phyloP scores from a whole-genome alignment of 2,113 vertebrate genomes.

The Labeo rohita region DNA sequence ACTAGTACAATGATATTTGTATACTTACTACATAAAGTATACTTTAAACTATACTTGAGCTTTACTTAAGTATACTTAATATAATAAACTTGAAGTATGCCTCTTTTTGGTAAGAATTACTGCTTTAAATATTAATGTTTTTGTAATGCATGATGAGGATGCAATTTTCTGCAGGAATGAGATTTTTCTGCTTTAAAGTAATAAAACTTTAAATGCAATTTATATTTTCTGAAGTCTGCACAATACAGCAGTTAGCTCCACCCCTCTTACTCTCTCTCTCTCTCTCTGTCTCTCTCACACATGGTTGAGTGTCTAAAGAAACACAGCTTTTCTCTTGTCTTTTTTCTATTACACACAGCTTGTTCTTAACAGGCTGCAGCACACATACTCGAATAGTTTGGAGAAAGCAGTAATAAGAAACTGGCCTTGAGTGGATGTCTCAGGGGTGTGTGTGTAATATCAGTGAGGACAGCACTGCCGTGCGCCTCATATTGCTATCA shows the following conservation, averaged over 20 bases:
- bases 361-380: background rate
- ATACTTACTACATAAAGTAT: too few relatives aligned
- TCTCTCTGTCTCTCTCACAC: background rate
- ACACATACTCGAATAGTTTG: background rate
- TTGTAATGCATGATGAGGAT: background rate
- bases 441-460: constrained; percentile 43
- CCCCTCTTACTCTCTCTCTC: background rate
- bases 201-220: background rate
- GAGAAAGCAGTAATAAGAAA: constrained; percentile 47
- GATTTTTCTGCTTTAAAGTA: too few relatives aligned
- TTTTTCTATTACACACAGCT: constrained; percentile 12
- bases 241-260: background rate
- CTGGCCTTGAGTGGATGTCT: constrained; percentile 54
- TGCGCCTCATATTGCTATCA: constrained; percentile 36
- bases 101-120: too few relatives aligned
- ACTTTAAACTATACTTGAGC: too few relatives aligned
- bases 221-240: background rate
- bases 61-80: too few relatives aligned
- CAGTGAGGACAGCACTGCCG: constrained; percentile 17
- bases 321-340: background rate
- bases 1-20: too few relatives aligned
- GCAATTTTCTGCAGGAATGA: background rate
- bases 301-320: background rate
- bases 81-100: too few relatives aligned
- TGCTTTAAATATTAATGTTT: background rate